Evolutionary conservation across 2,797 vertebrate species (phyloP).

Genomic region (Babyrousa celebensis): DNA sequence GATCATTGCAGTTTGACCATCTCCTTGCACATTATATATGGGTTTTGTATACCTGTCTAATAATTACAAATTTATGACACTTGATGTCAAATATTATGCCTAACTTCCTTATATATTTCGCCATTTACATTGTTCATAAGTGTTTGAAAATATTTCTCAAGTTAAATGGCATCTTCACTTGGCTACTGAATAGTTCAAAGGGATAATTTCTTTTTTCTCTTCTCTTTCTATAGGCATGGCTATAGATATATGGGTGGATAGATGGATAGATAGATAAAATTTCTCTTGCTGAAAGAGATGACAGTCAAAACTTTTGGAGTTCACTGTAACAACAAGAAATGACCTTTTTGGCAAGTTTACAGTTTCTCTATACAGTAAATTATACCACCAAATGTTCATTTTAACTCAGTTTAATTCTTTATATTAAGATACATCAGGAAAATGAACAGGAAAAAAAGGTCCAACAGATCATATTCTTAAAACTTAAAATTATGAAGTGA

Average conservation of each 20-base stretch:
- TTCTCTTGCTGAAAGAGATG: background rate
- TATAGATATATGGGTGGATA: background rate
- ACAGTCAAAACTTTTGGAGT: background rate
- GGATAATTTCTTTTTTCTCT: background rate
- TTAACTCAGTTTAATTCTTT: background rate
- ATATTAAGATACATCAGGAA: background rate
- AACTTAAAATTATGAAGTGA: background rate
- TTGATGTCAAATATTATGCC: background rate
- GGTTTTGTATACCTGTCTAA: background rate
- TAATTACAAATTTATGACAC: background rate
- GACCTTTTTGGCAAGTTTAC: background rate
- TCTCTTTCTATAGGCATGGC: background rate
- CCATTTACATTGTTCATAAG: background rate
- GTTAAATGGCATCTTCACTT: background rate
- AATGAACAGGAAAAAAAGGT: background rate
- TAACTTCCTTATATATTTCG: background rate
- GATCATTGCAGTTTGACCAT: constrained; percentile 37
- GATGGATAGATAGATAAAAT: background rate
- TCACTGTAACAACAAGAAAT: background rate
- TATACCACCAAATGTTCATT: background rate
- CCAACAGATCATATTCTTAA: background rate
- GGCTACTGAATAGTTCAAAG: background rate
- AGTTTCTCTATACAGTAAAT: background rate
- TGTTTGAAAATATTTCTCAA: background rate
- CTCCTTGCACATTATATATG: background rate